Evolutionary conservation across 2,888 invertebrate genomes (phyloP).

Genomic region (Trichopoda pennipes): DNA sequence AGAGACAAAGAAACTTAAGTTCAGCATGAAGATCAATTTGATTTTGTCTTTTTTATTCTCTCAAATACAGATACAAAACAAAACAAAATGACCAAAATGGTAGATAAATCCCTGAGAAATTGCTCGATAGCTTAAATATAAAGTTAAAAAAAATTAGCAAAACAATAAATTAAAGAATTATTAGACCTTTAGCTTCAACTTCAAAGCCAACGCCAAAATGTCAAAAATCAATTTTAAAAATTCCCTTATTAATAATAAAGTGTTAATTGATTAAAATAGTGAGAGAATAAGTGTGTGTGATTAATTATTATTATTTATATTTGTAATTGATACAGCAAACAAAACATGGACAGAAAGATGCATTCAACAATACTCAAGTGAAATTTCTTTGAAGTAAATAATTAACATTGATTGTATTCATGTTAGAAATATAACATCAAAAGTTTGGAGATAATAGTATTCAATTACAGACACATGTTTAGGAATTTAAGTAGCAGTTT

Average conservation of each 20-base stretch:
- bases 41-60: conserved; percentile 5
- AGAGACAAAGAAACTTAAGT: conserved; percentile 53
- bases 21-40: conserved; percentile 59
- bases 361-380: too few relatives aligned
- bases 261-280: conserved; percentile 46
- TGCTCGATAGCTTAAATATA: not conserved
- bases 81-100: conserved; percentile 8
- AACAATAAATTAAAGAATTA: conserved; percentile 30
- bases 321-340: not conserved
- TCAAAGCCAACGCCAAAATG: not conserved
- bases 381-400: too few relatives aligned
- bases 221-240: not conserved
- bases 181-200: conserved; percentile 40
- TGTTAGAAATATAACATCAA: too few relatives aligned
- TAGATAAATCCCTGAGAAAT: not conserved
- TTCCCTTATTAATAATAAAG: conserved; percentile 21
- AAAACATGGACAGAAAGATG: not conserved
- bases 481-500: too few relatives aligned
- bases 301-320: conserved; percentile 57
- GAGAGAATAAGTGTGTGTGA: conserved; percentile 22
- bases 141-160: conserved; percentile 7
- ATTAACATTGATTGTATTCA: too few relatives aligned
- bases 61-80: conserved; percentile 5
- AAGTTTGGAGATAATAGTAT: too few relatives aligned
- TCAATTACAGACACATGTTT: too few relatives aligned